Percentiles rank a stretch among this genome's conserved stretches.
phyloP scores from a whole-genome alignment of 1,140 invertebrate species.

The Drosophila repletoides region DNA sequence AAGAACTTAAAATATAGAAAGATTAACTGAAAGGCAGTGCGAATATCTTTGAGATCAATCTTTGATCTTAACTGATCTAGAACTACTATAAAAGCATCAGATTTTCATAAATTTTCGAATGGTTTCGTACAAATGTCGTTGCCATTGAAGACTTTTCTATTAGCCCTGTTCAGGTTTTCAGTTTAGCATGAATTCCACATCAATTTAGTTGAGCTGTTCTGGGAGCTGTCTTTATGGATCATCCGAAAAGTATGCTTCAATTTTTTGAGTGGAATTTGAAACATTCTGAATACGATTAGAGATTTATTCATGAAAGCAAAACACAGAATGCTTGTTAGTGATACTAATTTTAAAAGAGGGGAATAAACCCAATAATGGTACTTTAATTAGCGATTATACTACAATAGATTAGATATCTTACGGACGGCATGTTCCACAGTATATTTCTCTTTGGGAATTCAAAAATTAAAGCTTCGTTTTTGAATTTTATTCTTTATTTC shows the following conservation, averaged over 20 bases:
- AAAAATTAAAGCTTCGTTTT: too few species aligned
- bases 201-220: too few species aligned
- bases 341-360: slow-evolving; percentile 70
- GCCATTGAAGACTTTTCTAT: not conserved
- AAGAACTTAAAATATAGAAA: slow-evolving; percentile 20
- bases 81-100: not conserved
- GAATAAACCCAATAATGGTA: not conserved
- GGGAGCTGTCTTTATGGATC: too few species aligned
- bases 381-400: slow-evolving; percentile 1
- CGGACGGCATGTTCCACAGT: not conserved
- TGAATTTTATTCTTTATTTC: too few species aligned
- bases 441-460: slow-evolving; percentile 1
- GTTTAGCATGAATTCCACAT: not conserved
- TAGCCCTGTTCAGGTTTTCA: too few species aligned
- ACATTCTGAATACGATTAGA: not conserved
- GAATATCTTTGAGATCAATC: slow-evolving; percentile 6
- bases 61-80: slow-evolving; percentile 5
- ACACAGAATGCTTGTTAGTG: slow-evolving; percentile 67
- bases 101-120: not conserved
- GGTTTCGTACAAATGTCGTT: not conserved
- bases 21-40: slow-evolving; percentile 5
- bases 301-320: not conserved
- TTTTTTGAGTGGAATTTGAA: too few species aligned
- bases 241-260: too few species aligned
- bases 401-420: not conserved